Percentiles rank a stretch among this genome's conserved stretches.
Conservation (phyloP, 2,113 vertebrate species). For the Phodopus roborovskii region DNA sequence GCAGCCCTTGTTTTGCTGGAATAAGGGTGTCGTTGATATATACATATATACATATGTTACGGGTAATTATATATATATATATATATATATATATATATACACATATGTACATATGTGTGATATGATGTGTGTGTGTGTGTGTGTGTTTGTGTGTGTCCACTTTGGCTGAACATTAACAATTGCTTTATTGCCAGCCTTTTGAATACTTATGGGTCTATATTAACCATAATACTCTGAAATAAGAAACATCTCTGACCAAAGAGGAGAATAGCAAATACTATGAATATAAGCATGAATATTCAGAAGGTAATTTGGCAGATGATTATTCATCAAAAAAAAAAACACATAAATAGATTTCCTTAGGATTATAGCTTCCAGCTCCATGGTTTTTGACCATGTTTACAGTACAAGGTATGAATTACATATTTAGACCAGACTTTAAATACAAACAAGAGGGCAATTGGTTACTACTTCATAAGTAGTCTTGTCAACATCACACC, state of each 20-base stretch:
- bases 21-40: neutral
- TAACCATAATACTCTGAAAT: neutral
- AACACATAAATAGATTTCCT: neutral
- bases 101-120: no score
- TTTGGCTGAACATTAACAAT: neutral
- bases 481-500: neutral
- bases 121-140: no score
- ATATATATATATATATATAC: no score
- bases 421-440: neutral
- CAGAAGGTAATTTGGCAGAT: neutral
- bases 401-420: neutral
- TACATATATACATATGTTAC: no score
- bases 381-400: neutral
- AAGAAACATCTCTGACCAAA: neutral
- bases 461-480: neutral
- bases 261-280: neutral
- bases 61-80: no score
- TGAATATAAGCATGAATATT: neutral
- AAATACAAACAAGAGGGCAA: neutral
- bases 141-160: no score
- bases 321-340: neutral
- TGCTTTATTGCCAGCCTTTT: neutral
- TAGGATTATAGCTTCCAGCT: neutral
- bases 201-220: neutral
- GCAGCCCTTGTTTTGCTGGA: no score